phyloP scores from a whole-genome alignment of 2,797 vertebrate species.

The Microctenopoma lineatum region DNA sequence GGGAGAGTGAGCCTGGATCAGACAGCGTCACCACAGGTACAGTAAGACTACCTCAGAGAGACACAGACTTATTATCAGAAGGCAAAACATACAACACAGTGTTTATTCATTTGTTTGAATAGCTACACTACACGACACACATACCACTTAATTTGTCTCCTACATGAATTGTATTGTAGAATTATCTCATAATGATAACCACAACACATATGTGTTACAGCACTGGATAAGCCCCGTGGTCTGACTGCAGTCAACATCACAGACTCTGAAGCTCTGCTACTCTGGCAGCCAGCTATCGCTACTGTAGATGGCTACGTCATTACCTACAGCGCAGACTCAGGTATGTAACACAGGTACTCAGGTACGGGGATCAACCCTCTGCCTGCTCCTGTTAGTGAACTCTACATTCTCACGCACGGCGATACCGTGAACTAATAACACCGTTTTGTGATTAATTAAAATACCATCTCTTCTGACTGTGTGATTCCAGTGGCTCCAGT shows the following conservation, averaged over 20 bases:
- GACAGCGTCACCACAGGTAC: constrained; percentile 89
- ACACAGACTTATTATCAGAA: background rate
- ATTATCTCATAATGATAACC: no score
- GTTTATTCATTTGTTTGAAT: background rate
- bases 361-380: no score
- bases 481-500: constrained; percentile 85
- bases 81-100: background rate
- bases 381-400: no score
- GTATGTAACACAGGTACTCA: constrained; percentile 74
- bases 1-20: constrained; percentile 92
- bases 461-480: constrained; percentile 3
- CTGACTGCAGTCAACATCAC: constrained; percentile 91
- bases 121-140: no score
- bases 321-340: constrained; percentile 88
- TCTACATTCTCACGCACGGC: no score
- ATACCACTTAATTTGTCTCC: no score
- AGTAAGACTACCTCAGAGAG: constrained; percentile 68
- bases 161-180: no score
- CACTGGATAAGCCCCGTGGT: constrained; percentile 91
- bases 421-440: no score
- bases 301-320: constrained; percentile 93
- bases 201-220: constrained; percentile 81
- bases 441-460: no score
- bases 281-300: constrained; percentile 95
- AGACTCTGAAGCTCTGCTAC: constrained; percentile 89